Evolutionary conservation across 2,797 vertebrate species (phyloP), one percentile per base, ranked within the genome.

Genomic region (Phrynocephalus forsythii): DNA sequence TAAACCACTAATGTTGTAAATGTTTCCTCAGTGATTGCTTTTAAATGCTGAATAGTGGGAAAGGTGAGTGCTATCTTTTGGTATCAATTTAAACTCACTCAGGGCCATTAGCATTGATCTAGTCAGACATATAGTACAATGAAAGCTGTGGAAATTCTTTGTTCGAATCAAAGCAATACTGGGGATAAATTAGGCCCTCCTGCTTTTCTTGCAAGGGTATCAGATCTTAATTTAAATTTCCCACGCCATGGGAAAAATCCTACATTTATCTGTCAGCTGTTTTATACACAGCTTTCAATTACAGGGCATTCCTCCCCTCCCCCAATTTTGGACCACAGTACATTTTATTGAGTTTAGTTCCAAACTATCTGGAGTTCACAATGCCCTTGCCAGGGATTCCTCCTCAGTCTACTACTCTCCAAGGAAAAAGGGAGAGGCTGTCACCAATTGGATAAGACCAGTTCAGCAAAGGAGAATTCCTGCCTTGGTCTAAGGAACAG

Each of bases 51-150:
- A 90, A 80, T 85, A 75, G 89, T 89, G 79, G 76, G 91, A 86
- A 92, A 87, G 81, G 24, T 76, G 87, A 89, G 87, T 92, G 86
- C 91, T 90, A 69, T 75, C 94, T 92, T 63, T 79, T 79, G 18
- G 83, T 90, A 88, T 90, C 90, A 87, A 90, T 91, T 94, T 92
- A 71, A 83, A 56, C 52, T 56, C 82, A 83, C 79, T 73, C 28
- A 10, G 78, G 78, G 92, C 83, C 83, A 89, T 88, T 90, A 92
- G 90, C 91, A 87, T 18, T 63, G 86, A 84, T 20, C 6, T 6
- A 56, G 56, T 22, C 88, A 72, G 76, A 75, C 89, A 85, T 89
- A 85, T 87, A 90, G 56, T 38, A 63, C 56, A 79, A 66, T 18
- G 44, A 56, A 28, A 71, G 91, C 85, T 1, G 0, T n/a, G 16